phyloP scores from a whole-genome alignment of 2,888 invertebrate genomes.

The Phrixothrix hirtus region DNA sequence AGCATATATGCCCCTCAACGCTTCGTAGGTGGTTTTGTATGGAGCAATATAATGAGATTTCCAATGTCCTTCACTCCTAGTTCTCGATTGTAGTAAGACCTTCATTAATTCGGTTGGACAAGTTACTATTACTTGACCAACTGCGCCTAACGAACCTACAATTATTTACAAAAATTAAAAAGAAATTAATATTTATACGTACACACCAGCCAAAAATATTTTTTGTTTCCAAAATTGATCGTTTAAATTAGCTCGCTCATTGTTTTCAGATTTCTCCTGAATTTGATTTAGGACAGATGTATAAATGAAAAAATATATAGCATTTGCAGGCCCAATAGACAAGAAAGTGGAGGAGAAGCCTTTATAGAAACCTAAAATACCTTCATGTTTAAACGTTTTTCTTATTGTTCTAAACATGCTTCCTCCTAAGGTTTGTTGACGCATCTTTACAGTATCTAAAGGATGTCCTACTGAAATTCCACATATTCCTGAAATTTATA shows the following conservation, averaged over 20 bases:
- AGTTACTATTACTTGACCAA: slow-evolving; percentile 61
- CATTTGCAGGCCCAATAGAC: slow-evolving; percentile 67
- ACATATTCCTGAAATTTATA: slow-evolving; percentile 63
- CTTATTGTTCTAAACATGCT: slow-evolving; percentile 49
- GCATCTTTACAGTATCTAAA: slow-evolving; percentile 72
- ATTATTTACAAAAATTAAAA: slow-evolving; percentile 35
- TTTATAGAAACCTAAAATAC: slow-evolving; percentile 65
- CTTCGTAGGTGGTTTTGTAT: slow-evolving; percentile 58
- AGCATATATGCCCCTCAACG: slow-evolving; percentile 57
- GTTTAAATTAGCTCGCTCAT: slow-evolving; percentile 16
- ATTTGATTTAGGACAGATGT: slow-evolving; percentile 56
- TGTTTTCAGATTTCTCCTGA: slow-evolving; percentile 36
- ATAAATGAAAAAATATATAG: slow-evolving; percentile 71
- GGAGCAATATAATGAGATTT: slow-evolving; percentile 35
- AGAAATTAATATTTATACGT: background rate
- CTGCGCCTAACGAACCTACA: slow-evolving; percentile 65
- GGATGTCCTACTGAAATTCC: slow-evolving; percentile 71
- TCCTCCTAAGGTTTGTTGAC: slow-evolving; percentile 61
- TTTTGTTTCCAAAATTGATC: slow-evolving; percentile 34
- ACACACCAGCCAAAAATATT: too few species aligned
- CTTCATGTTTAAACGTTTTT: slow-evolving; percentile 48
- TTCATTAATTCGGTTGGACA: slow-evolving; percentile 72
- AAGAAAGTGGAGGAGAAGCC: slow-evolving; percentile 70
- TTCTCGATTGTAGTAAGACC: slow-evolving; percentile 63
- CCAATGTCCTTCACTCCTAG: too few species aligned